These are phyloP conservation scores for Eciton burchellii DNA, from an alignment of 1,140 invertebrate genomes.

Conservation along the genomic window DNA sequence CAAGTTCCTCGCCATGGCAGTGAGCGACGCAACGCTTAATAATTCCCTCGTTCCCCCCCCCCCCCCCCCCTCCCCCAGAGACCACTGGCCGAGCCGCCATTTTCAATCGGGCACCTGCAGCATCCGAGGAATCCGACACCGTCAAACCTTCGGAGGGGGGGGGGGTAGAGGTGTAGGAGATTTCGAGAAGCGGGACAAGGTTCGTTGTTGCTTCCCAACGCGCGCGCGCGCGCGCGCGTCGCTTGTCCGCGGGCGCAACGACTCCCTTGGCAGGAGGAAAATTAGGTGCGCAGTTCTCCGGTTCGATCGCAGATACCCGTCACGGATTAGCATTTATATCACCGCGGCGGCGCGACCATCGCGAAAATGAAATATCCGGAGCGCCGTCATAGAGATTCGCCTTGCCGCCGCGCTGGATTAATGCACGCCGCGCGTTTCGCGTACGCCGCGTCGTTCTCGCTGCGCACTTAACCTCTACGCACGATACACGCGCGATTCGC, in stretches of 20 bases:
- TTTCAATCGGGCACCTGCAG: conserved; percentile 25
- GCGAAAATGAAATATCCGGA: conserved; percentile 75
- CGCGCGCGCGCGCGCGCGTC: conserved; percentile 44
- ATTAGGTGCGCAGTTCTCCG: conserved; percentile 72
- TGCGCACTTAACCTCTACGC: background rate
- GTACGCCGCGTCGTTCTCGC: conserved; percentile 15
- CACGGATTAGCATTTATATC: conserved; percentile 79
- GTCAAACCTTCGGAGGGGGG: too few relatives aligned
- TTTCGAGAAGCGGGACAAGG: conserved; percentile 59
- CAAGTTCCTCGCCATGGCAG: conserved; percentile 3
- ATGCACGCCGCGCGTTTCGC: conserved; percentile 55
- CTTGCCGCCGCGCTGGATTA: conserved; percentile 64
- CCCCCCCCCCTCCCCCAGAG: too few relatives aligned
- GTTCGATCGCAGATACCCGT: conserved; percentile 75
- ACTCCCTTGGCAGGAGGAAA: conserved; percentile 73
- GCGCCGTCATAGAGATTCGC: conserved; percentile 62
- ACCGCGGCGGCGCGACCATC: conserved; percentile 71
- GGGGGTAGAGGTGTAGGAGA: conserved; percentile 30
- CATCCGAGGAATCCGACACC: conserved; percentile 26
- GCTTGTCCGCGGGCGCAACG: conserved; percentile 65
- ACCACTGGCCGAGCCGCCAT: background rate
- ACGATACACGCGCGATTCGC: background rate
- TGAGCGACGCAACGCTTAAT: conserved; percentile 23
- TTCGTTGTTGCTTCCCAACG: conserved; percentile 53
- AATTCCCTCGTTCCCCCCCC: too few relatives aligned